Base-by-base conservation (phyloP, 1,140 invertebrate species). In the Zaprionus camerounensis region DNA sequence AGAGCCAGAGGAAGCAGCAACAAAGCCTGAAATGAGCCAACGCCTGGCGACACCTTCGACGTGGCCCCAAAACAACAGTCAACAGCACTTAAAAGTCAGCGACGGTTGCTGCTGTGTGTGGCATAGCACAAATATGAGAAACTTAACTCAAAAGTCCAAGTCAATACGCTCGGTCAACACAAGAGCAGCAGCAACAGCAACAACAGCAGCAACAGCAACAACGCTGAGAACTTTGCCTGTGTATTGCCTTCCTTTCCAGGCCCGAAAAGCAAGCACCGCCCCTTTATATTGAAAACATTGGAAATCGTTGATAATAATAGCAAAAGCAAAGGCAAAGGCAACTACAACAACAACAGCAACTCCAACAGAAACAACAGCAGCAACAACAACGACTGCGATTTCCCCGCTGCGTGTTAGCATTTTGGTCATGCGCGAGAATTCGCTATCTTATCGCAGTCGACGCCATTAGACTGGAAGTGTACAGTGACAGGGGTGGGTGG, bases 101-200 rank as follows among this genome's bases (percentile, higher is more conserved):
- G 68, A 63, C 69, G 81, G 70, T 75, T 75, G 41, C 17, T 6
- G n/a, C 6, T 38, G 36, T 38, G 36, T 38, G n/a, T 46, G 74
- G 55, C 82, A 76, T 71, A 71, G 74, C 83, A 78, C 84, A 88
- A 88, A 88, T 88, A 88, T 88, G 85, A 88, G 84, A 90, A 90
- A 88, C 84, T 90, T 90, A 90, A 88, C 84, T 85, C 84, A 88
- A 88, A 90, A 90, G 82, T 90, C 81, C 85, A 90, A 90, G 85
- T 90, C 85, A 90, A 90, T 90, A 88, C 85, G 85, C 79, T 82
- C 85, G 85, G 85, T 91, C 85, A 82, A 83, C 76, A 69, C 85
- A 77, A 76, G 68, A 67, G 15, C 75, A 79, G 53, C 51, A 85
- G 57, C 55, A 78, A 28, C 82, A 71, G 75, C 49, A 81, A 28